Percentiles rank a stretch among this genome's conserved stretches.
Conservation (phyloP, 2,888 invertebrate genomes). For the Watsonalla cultraria region DNA sequence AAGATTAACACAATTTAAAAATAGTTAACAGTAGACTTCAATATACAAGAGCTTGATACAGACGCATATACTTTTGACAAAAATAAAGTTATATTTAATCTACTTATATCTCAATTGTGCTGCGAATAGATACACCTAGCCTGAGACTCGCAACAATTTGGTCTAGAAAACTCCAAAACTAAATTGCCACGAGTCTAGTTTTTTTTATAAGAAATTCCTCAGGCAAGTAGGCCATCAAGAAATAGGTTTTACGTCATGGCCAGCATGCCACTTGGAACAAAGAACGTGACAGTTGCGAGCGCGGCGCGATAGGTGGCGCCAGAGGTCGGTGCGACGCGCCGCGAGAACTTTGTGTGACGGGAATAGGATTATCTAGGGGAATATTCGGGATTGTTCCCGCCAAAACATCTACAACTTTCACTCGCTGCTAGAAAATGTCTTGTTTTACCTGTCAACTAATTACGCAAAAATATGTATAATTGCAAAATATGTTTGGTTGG, state of each 20-base stretch:
- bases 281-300: slow-evolving; percentile 5
- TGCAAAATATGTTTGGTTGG: too few species aligned
- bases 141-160: too few species aligned
- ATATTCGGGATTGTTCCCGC: slow-evolving; percentile 26
- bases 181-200: background rate
- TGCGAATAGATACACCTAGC: too few species aligned
- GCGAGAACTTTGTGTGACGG: slow-evolving; percentile 16
- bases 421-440: slow-evolving; percentile 10
- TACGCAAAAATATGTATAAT: too few species aligned
- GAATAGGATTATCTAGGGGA: slow-evolving; percentile 9
- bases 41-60: too few species aligned
- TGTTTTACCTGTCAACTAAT: too few species aligned
- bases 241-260: slow-evolving; percentile 2
- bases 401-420: slow-evolving; percentile 44
- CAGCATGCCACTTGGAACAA: slow-evolving; percentile 3
- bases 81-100: too few species aligned
- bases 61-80: too few species aligned
- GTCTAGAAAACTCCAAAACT: too few species aligned
- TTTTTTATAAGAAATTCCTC: background rate
- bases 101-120: too few species aligned
- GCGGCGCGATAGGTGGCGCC: slow-evolving; percentile 22
- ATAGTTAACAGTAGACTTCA: too few species aligned
- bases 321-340: slow-evolving; percentile 22
- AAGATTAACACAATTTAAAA: too few species aligned
- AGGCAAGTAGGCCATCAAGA: background rate